phyloP scores from a whole-genome alignment of 2,888 invertebrate species.

The Esperia sulphurella region DNA sequence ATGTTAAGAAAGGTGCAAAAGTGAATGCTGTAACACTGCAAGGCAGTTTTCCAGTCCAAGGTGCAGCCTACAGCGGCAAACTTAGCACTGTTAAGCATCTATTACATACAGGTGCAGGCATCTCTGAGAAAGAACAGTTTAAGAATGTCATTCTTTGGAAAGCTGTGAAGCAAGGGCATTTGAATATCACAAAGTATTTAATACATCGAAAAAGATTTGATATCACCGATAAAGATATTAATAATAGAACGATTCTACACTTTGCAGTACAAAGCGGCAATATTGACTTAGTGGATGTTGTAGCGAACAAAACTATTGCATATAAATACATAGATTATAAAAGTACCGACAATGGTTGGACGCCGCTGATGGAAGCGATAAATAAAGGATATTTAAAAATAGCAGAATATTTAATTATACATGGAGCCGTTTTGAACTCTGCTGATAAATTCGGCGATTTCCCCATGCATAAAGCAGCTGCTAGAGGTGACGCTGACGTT shows the following conservation, averaged over 20 bases:
- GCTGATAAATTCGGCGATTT: not conserved
- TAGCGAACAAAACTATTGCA: not conserved
- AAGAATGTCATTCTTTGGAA: not conserved
- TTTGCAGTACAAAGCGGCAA: slow-evolving; percentile 7
- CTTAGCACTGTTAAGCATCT: not conserved
- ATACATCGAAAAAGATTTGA: not conserved
- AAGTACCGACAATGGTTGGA: slow-evolving; percentile 3
- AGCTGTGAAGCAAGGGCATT: not conserved
- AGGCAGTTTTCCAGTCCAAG: slow-evolving; percentile 1
- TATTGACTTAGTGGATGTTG: slow-evolving; percentile 4
- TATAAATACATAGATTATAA: slow-evolving; percentile 3
- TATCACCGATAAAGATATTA: not conserved
- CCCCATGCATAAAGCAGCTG: not conserved
- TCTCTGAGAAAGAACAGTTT: not conserved
- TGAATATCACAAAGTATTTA: not conserved
- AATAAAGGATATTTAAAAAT: slow-evolving; percentile 2
- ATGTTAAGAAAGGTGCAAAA: slow-evolving; percentile 1
- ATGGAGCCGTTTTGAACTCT: not conserved
- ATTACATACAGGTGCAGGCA: not conserved
- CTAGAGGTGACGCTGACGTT: not conserved
- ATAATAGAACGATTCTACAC: slow-evolving; percentile 2
- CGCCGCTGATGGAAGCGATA: slow-evolving; percentile 4
- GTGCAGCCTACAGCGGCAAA: not conserved
- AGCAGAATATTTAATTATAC: not conserved
- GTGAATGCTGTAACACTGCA: not conserved